Percentiles rank a stretch among this genome's conserved stretches.
Conservation (phyloP, 2,797 vertebrate species). For the Rhyacichthys aspro region DNA sequence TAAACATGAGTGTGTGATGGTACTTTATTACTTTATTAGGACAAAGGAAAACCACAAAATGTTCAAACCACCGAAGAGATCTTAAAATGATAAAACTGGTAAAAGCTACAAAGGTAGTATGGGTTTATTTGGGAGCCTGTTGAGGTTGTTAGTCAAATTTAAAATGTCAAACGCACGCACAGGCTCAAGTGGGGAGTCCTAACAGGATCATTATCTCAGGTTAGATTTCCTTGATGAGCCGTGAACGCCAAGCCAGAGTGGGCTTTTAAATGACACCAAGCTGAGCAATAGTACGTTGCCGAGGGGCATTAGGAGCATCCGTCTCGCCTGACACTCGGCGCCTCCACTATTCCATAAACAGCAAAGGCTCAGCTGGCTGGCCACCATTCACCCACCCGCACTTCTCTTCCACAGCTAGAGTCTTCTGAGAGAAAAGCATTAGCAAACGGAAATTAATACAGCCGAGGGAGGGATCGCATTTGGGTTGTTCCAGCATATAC, state of each 20-base stretch:
- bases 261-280: slow-evolving; percentile 66
- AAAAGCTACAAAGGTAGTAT: slow-evolving; percentile 16
- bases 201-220: slow-evolving; percentile 45
- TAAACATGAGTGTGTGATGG: too few species aligned
- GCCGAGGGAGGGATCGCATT: slow-evolving; percentile 30
- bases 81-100: slow-evolving; percentile 34
- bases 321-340: slow-evolving; percentile 53
- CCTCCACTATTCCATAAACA: slow-evolving; percentile 63
- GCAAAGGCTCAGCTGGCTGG: slow-evolving; percentile 54
- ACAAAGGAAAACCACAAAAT: too few species aligned
- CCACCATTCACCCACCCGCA: slow-evolving; percentile 51
- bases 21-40: too few species aligned
- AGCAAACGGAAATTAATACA: slow-evolving; percentile 65
- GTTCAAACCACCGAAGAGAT: slow-evolving; percentile 1
- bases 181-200: slow-evolving; percentile 19
- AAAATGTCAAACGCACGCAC: slow-evolving; percentile 23
- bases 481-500: slow-evolving; percentile 9
- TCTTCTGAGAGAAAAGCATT: slow-evolving; percentile 59
- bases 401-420: slow-evolving; percentile 43
- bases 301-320: slow-evolving; percentile 70
- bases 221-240: slow-evolving; percentile 63
- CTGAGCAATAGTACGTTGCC: slow-evolving; percentile 61
- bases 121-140: slow-evolving; percentile 22
- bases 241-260: slow-evolving; percentile 41
- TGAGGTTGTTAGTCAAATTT: slow-evolving; percentile 29